phyloP scores from a whole-genome alignment of 2,113 vertebrate genomes.

The Camelus dromedarius region DNA sequence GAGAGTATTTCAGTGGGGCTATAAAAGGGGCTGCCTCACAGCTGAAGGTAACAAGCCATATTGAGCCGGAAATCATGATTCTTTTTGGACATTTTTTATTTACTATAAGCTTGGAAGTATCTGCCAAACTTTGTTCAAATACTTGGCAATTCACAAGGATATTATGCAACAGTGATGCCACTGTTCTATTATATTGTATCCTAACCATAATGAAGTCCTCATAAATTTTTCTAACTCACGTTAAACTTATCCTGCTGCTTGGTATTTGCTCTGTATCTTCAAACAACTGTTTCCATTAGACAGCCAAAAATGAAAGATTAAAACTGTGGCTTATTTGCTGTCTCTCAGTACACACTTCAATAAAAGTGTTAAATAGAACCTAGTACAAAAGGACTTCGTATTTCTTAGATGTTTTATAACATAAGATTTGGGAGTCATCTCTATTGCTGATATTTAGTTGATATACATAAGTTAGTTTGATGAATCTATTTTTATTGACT shows the following conservation, averaged over 20 bases:
- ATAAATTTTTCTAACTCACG: background rate
- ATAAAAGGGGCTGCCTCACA: background rate
- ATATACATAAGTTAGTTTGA: background rate
- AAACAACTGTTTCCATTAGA: background rate
- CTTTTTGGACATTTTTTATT: slow-evolving; percentile 17
- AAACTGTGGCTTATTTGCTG: background rate
- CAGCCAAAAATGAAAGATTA: background rate
- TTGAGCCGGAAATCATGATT: background rate
- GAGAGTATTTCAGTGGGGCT: background rate
- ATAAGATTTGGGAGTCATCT: background rate
- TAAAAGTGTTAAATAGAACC: background rate
- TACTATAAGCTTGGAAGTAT: background rate
- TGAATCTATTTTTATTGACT: slow-evolving; percentile 52
- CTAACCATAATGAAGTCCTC: background rate
- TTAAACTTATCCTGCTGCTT: background rate
- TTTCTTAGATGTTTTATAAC: background rate
- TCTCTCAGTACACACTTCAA: background rate
- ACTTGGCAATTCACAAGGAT: slow-evolving; percentile 29
- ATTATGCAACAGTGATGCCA: background rate
- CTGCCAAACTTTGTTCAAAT: background rate
- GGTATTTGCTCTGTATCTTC: background rate
- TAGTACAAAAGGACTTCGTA: background rate
- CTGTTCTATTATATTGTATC: background rate
- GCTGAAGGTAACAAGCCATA: background rate
- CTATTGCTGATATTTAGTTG: background rate